phyloP scores from a whole-genome alignment of 1,140 invertebrate species.

The Apis dorsata region DNA sequence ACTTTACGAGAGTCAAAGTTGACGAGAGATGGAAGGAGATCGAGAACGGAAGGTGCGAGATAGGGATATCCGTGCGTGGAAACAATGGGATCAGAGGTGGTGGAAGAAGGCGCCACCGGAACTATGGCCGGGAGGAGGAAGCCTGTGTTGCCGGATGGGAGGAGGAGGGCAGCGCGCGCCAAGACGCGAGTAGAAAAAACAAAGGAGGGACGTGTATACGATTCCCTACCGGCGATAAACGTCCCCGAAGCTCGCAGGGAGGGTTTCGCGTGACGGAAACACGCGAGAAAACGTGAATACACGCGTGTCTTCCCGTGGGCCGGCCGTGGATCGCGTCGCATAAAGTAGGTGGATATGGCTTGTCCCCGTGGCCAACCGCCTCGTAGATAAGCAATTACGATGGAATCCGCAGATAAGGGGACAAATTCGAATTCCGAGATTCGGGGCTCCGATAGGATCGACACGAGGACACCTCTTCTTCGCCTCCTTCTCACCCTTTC shows the following conservation, averaged over 20 bases:
- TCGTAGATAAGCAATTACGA: slow-evolving; percentile 78
- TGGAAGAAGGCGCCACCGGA: slow-evolving; percentile 55
- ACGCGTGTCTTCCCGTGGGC: slow-evolving; percentile 52
- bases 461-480: slow-evolving; percentile 54
- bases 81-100: background rate
- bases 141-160: slow-evolving; percentile 53
- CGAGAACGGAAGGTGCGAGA: background rate
- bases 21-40: background rate
- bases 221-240: slow-evolving; percentile 55
- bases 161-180: background rate
- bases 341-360: slow-evolving; percentile 57
- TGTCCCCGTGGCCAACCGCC: slow-evolving; percentile 59
- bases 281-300: slow-evolving; percentile 46
- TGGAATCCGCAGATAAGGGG: slow-evolving; percentile 74
- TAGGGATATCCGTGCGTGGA: background rate
- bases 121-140: slow-evolving; percentile 16
- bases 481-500: background rate
- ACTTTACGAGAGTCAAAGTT: too few relatives aligned
- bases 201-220: slow-evolving; percentile 48
- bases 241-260: slow-evolving; percentile 19
- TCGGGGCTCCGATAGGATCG: slow-evolving; percentile 68
- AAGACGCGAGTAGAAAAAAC: background rate
- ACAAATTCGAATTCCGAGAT: slow-evolving; percentile 76
- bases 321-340: slow-evolving; percentile 46
- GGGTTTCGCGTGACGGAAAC: slow-evolving; percentile 61